Evolutionary conservation across 2,797 vertebrate species (phyloP).

Genomic region (Sciurus vulgaris): DNA sequence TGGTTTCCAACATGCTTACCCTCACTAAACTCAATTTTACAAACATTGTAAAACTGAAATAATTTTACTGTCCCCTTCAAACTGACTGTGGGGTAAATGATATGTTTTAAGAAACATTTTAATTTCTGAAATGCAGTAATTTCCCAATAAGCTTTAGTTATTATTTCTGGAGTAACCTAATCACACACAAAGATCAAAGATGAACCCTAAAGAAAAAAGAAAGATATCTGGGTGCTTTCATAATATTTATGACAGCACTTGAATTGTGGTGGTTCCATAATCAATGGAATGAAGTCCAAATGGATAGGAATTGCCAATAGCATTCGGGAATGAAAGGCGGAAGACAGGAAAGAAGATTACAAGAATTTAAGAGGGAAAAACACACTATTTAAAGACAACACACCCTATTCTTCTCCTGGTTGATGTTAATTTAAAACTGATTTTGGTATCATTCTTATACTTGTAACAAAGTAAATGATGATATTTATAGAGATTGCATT

Average conservation of each 20-base stretch:
- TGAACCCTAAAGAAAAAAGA: neutral
- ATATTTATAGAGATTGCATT: neutral
- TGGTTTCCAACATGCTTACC: neutral
- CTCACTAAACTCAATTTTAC: neutral
- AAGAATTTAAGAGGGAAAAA: neutral
- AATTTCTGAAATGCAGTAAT: neutral
- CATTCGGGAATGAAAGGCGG: neutral
- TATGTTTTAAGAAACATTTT: neutral
- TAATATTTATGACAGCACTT: neutral
- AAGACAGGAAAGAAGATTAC: neutral
- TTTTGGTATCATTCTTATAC: neutral
- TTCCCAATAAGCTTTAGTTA: neutral
- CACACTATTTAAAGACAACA: neutral
- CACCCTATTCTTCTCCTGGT: neutral
- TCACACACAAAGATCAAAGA: neutral
- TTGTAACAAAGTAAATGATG: neutral
- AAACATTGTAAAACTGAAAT: neutral
- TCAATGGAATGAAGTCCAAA: neutral
- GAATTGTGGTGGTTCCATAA: neutral
- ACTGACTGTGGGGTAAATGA: neutral
- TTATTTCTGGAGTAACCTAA: neutral
- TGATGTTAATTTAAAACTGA: neutral
- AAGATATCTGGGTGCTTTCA: neutral
- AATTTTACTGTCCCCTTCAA: neutral
- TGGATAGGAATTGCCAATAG: neutral